Evolutionary conservation across 1,140 invertebrate species (phyloP).

Genomic region (Drosophila quadrilineata): DNA sequence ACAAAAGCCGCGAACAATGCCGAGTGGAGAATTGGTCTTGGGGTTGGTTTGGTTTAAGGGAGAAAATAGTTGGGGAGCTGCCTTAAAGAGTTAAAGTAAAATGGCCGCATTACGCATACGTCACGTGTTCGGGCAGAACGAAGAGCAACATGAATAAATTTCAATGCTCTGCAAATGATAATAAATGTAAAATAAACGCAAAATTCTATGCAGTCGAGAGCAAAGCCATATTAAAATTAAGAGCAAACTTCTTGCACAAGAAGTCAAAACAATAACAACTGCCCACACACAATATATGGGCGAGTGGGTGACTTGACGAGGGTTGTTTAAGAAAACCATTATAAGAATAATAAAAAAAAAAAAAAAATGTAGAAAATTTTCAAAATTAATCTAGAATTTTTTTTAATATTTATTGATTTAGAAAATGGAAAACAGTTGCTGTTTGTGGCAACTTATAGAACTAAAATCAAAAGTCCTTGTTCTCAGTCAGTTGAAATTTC

Average conservation of each 20-base stretch:
- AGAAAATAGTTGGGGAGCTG: too few species aligned
- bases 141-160: constrained; percentile 68
- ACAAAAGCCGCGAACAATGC: constrained; percentile 53
- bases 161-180: constrained; percentile 74
- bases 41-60: too few species aligned
- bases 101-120: constrained; percentile 46
- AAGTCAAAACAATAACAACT: constrained; percentile 79
- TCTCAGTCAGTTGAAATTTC: too few species aligned
- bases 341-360: background rate
- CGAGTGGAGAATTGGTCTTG: too few species aligned
- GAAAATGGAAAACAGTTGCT: too few species aligned
- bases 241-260: constrained; percentile 70
- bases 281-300: constrained; percentile 53
- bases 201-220: constrained; percentile 42
- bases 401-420: too few species aligned
- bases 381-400: too few species aligned
- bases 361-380: too few species aligned
- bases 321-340: background rate
- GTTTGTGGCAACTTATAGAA: too few species aligned
- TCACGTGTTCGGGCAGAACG: constrained; percentile 26
- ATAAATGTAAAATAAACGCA: constrained; percentile 77
- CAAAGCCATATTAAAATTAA: constrained; percentile 60
- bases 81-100: constrained; percentile 51
- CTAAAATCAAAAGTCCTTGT: too few species aligned
- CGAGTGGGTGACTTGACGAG: constrained; percentile 35